Evolutionary conservation across 2,113 vertebrate genomes (phyloP).

Genomic region (Canis aureus): DNA sequence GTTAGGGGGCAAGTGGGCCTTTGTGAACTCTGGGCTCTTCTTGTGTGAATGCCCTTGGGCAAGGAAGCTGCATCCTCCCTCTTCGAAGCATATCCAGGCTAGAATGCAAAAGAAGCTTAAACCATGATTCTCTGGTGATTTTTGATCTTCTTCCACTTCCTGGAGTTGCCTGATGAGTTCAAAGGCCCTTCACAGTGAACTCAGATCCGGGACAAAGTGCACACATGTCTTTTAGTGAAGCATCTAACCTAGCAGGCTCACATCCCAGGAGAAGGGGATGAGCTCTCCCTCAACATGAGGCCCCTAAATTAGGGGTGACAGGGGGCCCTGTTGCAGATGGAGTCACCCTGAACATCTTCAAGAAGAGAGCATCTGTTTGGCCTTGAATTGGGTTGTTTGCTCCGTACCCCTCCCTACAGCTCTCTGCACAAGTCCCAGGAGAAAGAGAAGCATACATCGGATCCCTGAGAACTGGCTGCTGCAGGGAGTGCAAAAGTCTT

Average conservation of each 20-base stretch:
- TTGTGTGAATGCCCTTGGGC: background rate
- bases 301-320: conserved; percentile 46
- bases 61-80: conserved; percentile 37
- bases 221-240: conserved; percentile 35
- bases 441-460: background rate
- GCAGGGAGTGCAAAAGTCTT: conserved; percentile 70
- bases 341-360: conserved; percentile 63
- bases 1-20: background rate
- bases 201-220: conserved; percentile 52
- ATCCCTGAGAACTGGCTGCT: conserved; percentile 29
- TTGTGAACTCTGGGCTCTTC: conserved; percentile 33
- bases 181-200: conserved; percentile 44
- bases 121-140: conserved; percentile 34
- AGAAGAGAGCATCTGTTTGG: conserved; percentile 67
- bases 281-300: background rate
- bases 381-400: conserved; percentile 71
- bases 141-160: conserved; percentile 72
- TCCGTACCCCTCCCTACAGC: background rate
- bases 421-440: conserved; percentile 33
- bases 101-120: background rate
- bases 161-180: conserved; percentile 59
- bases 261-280: conserved; percentile 28
- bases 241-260: conserved; percentile 34
- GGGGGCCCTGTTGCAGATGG: conserved; percentile 55
- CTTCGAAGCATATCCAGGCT: background rate